Conservation (phyloP, 2,888 invertebrate species). For the Halictus ligatus region DNA sequence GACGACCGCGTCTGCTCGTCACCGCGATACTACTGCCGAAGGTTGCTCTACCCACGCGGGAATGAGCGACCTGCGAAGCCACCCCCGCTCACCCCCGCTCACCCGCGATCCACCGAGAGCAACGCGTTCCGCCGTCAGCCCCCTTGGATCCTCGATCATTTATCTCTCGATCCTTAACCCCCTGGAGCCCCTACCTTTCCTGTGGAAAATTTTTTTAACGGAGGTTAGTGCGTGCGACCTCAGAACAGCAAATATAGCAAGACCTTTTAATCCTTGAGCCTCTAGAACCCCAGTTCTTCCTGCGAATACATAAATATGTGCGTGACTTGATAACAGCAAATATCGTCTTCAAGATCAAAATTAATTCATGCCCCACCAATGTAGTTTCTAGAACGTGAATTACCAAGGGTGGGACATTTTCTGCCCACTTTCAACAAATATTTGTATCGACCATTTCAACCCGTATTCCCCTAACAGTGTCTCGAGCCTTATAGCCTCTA, state of each 20-base stretch:
- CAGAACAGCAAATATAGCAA: too few relatives aligned
- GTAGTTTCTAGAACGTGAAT: not conserved
- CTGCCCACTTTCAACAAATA: too few relatives aligned
- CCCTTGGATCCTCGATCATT: slow-evolving; percentile 36
- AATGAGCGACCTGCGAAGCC: slow-evolving; percentile 70
- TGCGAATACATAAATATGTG: too few relatives aligned
- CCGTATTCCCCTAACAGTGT: not conserved
- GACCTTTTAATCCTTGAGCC: too few relatives aligned
- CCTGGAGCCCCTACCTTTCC: not conserved
- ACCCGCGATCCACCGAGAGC: slow-evolving; percentile 58
- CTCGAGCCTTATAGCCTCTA: not conserved
- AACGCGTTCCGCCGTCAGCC: slow-evolving; percentile 7
- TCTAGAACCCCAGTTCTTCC: too few relatives aligned
- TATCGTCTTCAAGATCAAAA: too few relatives aligned
- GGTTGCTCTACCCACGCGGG: slow-evolving; percentile 73
- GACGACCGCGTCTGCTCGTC: slow-evolving; percentile 74
- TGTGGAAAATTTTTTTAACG: not conserved
- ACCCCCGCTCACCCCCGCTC: slow-evolving; percentile 73
- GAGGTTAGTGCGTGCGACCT: not conserved
- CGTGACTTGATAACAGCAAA: too few relatives aligned
- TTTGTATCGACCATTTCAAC: not conserved
- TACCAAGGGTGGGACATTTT: too few relatives aligned
- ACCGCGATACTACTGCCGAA: slow-evolving; percentile 78
- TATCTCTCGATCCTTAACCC: not conserved
- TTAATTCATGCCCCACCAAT: too few relatives aligned